These are phyloP conservation scores for Propithecus deckenii DNA, from an alignment of 2,797 vertebrate genomes.

Conservation along the genomic window DNA sequence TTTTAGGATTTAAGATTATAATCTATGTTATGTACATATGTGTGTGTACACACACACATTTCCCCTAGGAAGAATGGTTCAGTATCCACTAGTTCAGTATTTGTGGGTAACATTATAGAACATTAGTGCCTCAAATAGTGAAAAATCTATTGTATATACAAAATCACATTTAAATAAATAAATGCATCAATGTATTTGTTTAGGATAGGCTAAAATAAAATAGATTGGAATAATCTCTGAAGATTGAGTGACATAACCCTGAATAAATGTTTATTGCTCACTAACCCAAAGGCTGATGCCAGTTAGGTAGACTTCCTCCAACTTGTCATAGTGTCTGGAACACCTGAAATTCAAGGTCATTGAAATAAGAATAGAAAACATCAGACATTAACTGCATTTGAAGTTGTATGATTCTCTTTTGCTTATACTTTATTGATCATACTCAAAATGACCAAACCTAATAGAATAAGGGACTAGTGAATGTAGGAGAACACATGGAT, in stretches of 20 bases:
- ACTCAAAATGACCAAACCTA: no score
- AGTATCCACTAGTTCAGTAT: neutral
- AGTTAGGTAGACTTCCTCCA: neutral
- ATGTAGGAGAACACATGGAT: neutral
- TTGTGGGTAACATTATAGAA: neutral
- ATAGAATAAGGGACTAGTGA: neutral
- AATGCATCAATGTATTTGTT: neutral
- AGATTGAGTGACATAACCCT: neutral
- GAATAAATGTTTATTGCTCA: neutral
- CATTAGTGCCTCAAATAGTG: neutral
- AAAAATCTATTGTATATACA: neutral
- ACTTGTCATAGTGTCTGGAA: neutral
- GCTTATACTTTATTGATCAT: neutral
- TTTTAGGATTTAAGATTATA: neutral
- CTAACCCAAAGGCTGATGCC: neutral
- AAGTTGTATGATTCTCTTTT: neutral
- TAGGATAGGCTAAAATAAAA: neutral
- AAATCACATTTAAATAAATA: neutral
- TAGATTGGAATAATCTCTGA: neutral
- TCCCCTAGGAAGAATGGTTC: neutral
- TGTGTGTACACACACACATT: neutral
- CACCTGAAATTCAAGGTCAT: neutral
- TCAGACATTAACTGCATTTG: no score
- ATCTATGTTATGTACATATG: neutral
- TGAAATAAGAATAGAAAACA: neutral